These are phyloP conservation scores for Halisarca cf. caerulea DNA, from an alignment of 37 sponge, comb jelly and placozoan genomes.

Conservation along the genomic window DNA sequence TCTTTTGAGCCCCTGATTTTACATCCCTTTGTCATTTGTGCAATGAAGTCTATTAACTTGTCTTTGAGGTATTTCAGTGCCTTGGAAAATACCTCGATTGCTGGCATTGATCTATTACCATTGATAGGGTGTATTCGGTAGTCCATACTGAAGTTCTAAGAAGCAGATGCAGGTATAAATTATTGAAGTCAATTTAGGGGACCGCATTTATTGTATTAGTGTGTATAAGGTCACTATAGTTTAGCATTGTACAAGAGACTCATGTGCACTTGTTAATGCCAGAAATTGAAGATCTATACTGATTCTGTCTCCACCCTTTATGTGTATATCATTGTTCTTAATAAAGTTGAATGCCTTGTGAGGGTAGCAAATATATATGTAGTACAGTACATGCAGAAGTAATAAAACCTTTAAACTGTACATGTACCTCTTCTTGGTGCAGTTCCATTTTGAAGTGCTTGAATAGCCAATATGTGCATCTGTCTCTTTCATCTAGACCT, in stretches of 20 bases:
- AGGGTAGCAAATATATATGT: no score
- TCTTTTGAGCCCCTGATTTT: background rate
- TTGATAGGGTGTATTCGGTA: background rate
- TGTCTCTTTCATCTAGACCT: background rate
- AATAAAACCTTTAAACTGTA: background rate
- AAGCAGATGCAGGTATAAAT: background rate
- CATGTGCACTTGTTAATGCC: no score
- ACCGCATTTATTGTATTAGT: background rate
- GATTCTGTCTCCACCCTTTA: no score
- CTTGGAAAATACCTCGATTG: background rate
- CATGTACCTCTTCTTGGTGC: background rate
- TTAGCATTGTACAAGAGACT: no score
- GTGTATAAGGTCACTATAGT: no score
- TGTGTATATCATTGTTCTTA: no score
- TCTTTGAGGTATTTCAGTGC: background rate
- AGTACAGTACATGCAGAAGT: no score
- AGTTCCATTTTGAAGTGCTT: constrained; percentile 16
- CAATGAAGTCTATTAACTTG: background rate
- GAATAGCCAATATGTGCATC: background rate
- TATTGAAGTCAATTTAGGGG: background rate
- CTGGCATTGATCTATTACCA: background rate
- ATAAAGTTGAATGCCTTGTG: no score
- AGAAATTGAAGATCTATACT: no score
- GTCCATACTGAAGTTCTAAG: background rate
- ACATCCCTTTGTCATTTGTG: background rate